A percentile compares a stretch with the other conserved stretches of the same genome.
Conservation (phyloP, 2,888 invertebrate genomes). For the Aelia acuminata region DNA sequence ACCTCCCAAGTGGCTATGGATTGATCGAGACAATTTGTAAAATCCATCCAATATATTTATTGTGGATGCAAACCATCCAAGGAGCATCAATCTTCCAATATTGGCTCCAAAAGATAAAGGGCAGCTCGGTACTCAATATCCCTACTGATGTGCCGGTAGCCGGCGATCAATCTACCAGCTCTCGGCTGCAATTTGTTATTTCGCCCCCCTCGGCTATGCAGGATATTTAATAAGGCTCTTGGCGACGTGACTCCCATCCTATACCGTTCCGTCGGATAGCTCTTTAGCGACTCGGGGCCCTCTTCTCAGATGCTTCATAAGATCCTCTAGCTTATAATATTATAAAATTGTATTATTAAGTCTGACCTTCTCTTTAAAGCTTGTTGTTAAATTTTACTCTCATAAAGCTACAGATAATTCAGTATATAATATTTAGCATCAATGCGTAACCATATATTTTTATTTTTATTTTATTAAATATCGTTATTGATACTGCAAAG, state of each 20-base stretch:
- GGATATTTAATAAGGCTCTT: conserved; percentile 23
- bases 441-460: too few relatives aligned
- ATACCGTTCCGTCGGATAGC: background rate
- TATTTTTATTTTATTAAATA: too few relatives aligned
- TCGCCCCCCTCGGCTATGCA: background rate
- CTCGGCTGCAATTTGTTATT: conserved; percentile 10
- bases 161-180: conserved; percentile 27
- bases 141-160: conserved; percentile 25
- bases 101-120: conserved; percentile 14
- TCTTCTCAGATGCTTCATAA: too few relatives aligned
- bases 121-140: background rate
- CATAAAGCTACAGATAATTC: too few relatives aligned
- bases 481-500: too few relatives aligned
- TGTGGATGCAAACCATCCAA: conserved; percentile 1
- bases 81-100: background rate
- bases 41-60: conserved; percentile 9
- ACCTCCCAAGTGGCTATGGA: conserved; percentile 1
- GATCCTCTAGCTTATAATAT: background rate
- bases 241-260: conserved; percentile 37
- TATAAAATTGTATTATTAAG: too few relatives aligned
- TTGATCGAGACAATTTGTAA: conserved; percentile 32
- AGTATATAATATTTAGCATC: too few relatives aligned
- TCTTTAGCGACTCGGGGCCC: background rate
- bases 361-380: too few relatives aligned
- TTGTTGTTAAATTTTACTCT: too few relatives aligned